Evolutionary conservation across 2,888 invertebrate genomes (phyloP).

Genomic region (Thereva unica): DNA sequence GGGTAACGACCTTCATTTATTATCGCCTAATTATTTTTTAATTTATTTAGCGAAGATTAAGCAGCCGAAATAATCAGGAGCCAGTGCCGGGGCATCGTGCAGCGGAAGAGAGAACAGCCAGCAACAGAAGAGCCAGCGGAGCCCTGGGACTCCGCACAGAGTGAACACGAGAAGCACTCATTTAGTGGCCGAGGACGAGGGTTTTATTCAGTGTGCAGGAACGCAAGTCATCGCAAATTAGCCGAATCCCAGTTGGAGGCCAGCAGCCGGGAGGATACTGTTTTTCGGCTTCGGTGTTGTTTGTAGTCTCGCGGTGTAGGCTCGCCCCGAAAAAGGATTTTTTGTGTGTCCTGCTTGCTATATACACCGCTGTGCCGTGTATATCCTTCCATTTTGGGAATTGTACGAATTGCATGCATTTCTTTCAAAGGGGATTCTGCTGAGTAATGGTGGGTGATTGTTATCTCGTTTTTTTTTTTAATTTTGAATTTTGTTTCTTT

Average conservation of each 20-base stretch:
- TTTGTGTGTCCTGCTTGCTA: no score
- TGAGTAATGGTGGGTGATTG: no score
- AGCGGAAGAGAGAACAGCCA: no score
- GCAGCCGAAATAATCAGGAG: background rate
- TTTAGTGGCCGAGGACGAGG: constrained; percentile 16
- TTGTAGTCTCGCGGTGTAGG: constrained; percentile 10
- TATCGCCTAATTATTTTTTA: constrained; percentile 36
- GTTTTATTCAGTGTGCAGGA: constrained; percentile 19
- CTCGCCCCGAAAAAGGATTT: background rate
- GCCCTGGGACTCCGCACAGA: background rate
- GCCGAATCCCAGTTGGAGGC: constrained; percentile 25
- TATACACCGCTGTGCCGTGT: no score
- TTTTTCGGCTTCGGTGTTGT: constrained; percentile 1
- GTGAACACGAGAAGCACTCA: constrained; percentile 29
- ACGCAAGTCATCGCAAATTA: constrained; percentile 36
- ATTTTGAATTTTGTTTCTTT: no score
- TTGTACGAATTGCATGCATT: no score
- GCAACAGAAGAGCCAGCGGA: background rate
- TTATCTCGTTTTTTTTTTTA: no score
- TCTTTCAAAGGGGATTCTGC: no score
- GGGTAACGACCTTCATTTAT: constrained; percentile 15
- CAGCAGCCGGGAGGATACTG: constrained; percentile 1
- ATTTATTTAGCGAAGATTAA: constrained; percentile 34
- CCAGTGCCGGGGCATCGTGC: background rate
- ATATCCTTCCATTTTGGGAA: no score